Evolutionary conservation across 2,888 invertebrate genomes (phyloP), one percentile per base, ranked within the genome.

Genomic region (Coecobrya sp.): DNA sequence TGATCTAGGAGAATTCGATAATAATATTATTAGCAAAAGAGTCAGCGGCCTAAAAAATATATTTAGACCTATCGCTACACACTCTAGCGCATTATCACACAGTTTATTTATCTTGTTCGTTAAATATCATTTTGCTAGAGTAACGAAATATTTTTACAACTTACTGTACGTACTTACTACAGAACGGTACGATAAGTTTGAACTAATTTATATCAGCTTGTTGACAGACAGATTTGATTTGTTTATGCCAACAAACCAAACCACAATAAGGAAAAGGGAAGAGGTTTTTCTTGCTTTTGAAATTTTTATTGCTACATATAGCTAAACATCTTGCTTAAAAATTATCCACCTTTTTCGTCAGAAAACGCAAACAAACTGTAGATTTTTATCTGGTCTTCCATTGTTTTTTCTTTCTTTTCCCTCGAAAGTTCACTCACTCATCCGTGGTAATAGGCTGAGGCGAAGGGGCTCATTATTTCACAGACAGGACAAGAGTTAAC

Each of bases 211-310:
- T 81, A 81, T 55, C 25, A 52, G 81, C 55, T 19, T 59, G 79
- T 52, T 30, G 81, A 81, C 81, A 59, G 81, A 81, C 59, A 81
- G 55, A 13, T 81, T 55, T 81, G 81, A 81, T 30, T 81, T 81
- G 81, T 81, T 81, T 81, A 81, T 59, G 25, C 76, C 27, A 55
- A 30, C 55, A 19, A 55, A 30, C 55, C 36, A 30, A 55, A 81
- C 81, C 81, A 59, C 81, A 81, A 81, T 59, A 59, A 81, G 81
- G 55, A 81, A 81, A 27, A 16, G 55, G 76, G 55, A 81, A 81
- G 52, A 30, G 45, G 52, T 79, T 79, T 76, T 79, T 52, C 79
- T 59, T 81, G 22, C 36, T 79, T 49, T 79, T 70, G 70, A 70
- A 42, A 70, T 70, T 45, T 76, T 45, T 76, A 76, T 76, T 76